Percentiles rank a stretch among this genome's conserved stretches.
Conservation (phyloP, 2,113 vertebrate genomes). For the Oryzias woworae region DNA sequence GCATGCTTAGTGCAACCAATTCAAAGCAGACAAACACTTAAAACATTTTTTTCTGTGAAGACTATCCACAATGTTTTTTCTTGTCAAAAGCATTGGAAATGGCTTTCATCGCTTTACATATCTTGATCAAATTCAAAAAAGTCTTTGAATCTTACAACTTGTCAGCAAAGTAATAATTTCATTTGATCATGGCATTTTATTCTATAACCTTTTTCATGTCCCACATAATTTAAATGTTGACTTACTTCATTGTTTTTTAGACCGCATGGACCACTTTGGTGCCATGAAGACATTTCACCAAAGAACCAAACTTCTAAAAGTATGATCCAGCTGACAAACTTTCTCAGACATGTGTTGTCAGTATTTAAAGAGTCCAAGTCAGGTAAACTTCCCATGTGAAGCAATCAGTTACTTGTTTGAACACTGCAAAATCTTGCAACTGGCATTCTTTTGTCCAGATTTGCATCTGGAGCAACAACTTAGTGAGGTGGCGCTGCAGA, state of each 20-base stretch:
- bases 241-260: constrained; percentile 70
- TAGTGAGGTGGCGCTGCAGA: constrained; percentile 92
- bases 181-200: no score
- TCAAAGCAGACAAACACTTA: neutral
- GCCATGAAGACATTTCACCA: constrained; percentile 96
- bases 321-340: constrained; percentile 90
- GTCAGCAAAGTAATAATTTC: no score
- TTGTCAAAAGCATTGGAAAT: no score
- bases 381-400: constrained; percentile 74
- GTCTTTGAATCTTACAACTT: no score
- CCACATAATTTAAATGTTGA: no score
- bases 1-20: constrained; percentile 17
- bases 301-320: constrained; percentile 96
- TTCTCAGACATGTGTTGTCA: constrained; percentile 91
- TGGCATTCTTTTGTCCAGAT: constrained; percentile 69
- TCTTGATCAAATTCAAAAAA: no score
- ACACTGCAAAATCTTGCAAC: neutral
- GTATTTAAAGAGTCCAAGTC: constrained; percentile 96
- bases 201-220: no score
- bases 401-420: no score
- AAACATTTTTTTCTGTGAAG: no score
- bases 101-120: no score
- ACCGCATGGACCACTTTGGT: constrained; percentile 93
- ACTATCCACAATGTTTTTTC: no score
- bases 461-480: constrained; percentile 93